Evolutionary conservation across 2,888 invertebrate species (phyloP).

Genomic region (Rhyacophila evoluta): DNA sequence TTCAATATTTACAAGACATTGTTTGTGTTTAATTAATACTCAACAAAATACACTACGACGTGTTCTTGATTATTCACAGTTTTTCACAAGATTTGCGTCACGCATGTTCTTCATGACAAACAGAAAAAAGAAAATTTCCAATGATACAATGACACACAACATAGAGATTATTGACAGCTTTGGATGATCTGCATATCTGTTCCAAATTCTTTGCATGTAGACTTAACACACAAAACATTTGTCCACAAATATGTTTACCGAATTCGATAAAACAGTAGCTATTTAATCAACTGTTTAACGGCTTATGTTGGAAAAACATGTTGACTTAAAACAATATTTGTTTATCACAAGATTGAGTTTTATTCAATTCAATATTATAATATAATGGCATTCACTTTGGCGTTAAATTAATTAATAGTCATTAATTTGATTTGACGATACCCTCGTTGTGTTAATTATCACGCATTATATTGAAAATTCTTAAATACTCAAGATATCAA

Average conservation of each 20-base stretch:
- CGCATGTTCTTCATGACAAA: not conserved
- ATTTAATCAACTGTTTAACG: not conserved
- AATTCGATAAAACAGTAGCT: not conserved
- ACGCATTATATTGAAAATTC: no score
- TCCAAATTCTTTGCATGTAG: not conserved
- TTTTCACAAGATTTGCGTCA: not conserved
- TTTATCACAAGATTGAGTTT: not conserved
- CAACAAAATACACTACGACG: not conserved
- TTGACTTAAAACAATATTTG: not conserved
- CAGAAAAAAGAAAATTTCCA: not conserved
- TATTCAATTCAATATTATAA: no score
- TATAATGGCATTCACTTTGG: no score
- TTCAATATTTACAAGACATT: not conserved
- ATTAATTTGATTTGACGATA: no score
- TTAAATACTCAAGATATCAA: no score
- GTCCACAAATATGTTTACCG: conserved; percentile 1
- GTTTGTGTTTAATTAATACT: conserved; percentile 17
- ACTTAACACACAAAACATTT: conserved; percentile 10
- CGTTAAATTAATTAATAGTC: no score
- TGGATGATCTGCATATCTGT: not conserved
- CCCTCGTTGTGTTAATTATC: no score
- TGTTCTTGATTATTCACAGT: not conserved
- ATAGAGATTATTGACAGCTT: conserved; percentile 7
- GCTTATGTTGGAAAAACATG: not conserved
- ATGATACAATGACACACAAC: not conserved